Conservation (phyloP, 2,113 vertebrate genomes). For the Bubo scandiacus region DNA sequence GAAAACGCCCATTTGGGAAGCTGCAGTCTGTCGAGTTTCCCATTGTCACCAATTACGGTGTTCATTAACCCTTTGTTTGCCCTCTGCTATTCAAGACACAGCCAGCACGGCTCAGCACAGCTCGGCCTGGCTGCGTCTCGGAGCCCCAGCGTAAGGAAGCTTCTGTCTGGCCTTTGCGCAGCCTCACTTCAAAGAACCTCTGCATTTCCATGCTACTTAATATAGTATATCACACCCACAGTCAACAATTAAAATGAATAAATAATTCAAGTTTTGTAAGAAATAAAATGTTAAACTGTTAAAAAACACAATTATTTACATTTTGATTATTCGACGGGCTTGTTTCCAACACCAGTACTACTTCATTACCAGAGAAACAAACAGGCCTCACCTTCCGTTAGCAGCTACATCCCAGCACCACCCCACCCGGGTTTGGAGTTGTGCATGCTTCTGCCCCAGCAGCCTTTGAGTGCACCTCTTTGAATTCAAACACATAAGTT, state of each 20-base stretch:
- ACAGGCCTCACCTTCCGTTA: neutral
- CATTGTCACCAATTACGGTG: rapidly evolving
- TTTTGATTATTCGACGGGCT: neutral
- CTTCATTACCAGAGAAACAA: neutral
- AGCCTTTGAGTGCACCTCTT: neutral
- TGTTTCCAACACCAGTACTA: neutral
- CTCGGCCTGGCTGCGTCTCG: neutral
- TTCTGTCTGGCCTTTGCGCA: neutral
- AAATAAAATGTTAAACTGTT: constrained; percentile 47
- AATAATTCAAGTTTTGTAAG: constrained; percentile 59
- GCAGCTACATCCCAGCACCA: neutral
- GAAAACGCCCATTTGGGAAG: neutral
- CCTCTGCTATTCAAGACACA: neutral
- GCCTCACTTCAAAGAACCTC: neutral
- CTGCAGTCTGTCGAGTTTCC: neutral
- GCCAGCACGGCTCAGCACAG: neutral
- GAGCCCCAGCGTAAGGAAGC: neutral
- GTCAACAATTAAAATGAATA: constrained; percentile 48
- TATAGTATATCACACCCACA: constrained; percentile 28
- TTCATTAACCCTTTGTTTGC: neutral
- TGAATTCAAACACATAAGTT: rapidly evolving
- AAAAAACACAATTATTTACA: constrained; percentile 54
- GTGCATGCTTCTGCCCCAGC: neutral
- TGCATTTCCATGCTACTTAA: constrained; percentile 21
- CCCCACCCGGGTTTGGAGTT: neutral